A percentile compares a stretch with the other conserved stretches of the same genome.
Evolutionary conservation across 92 coral and sea anemone genomes (phyloP).

Genomic region (Metridium senile): DNA sequence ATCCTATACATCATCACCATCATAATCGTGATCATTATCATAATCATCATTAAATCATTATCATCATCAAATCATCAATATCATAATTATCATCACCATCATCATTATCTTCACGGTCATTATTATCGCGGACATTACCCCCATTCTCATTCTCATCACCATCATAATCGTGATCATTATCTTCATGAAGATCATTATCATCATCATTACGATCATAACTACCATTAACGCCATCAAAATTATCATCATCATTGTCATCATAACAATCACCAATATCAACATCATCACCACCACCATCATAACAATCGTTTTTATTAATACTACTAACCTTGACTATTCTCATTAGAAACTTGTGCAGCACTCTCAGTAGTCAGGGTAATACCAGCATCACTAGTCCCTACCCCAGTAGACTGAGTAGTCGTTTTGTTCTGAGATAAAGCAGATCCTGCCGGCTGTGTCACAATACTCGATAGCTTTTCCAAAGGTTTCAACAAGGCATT

Average conservation of each 20-base stretch:
- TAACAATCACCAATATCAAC: neutral
- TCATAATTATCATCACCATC: too few species aligned
- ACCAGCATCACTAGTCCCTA: constrained; percentile 42
- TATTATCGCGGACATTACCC: too few species aligned
- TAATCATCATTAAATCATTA: too few species aligned
- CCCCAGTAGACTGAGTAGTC: constrained; percentile 46
- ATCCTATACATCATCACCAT: too few species aligned
- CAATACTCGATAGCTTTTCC: constrained; percentile 93
- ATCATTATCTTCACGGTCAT: too few species aligned
- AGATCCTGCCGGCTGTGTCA: constrained; percentile 68
- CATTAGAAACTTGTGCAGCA: neutral
- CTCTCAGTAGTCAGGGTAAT: constrained; percentile 6
- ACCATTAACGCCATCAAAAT: too few species aligned
- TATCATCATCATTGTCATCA: neutral
- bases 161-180: too few species aligned
- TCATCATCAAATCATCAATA: too few species aligned
- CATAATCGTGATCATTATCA: too few species aligned
- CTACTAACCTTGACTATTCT: constrained; percentile 14
- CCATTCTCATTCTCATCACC: too few species aligned
- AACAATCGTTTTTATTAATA: neutral
- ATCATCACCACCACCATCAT: neutral
- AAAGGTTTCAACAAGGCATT: constrained; percentile 88
- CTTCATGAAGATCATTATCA: too few species aligned
- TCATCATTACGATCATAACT: too few species aligned
- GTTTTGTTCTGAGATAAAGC: constrained; percentile 25